Base-by-base conservation (phyloP, 2,113 vertebrate species). In the Elgaria multicarinata region DNA sequence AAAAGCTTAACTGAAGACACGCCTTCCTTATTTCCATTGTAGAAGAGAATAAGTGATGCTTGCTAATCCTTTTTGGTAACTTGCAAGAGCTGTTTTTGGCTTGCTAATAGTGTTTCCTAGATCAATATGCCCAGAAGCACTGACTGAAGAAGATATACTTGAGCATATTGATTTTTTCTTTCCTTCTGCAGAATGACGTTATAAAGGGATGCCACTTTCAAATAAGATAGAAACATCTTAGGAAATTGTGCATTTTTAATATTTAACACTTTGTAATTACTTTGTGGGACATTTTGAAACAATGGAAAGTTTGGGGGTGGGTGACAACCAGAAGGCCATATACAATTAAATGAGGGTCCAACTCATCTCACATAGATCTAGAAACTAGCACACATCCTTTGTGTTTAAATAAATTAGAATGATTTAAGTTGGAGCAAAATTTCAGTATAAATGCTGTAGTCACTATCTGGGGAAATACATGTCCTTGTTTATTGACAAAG, bases 81-180 rank as follows among this genome's bases (percentile, higher is more conserved):
- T 87, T 81, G 39, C 18, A 28, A 39, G 50, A 74, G 33, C 58
- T 89, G 88, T 86, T 50, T 31, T 77, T 78, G 50, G 89, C 85
- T 88, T 86, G 74, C 74, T 53, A 87, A 85, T 67, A 85, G n/a
- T 58, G 74, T 77, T 87, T 86, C 86, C 4, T 74, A 78, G 82
- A 87, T 76, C 42, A 62, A 80, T 16, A 62, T n/a, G 28, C 28
- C 4, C 1, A 14, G 18, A 91, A 20, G 24, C 58, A 5, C 55
- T 74, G 1, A 83, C 14, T 13, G 20, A 67, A 12, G 62, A 50
- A 31, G 4, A 16, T 8, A 31, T 42, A 66, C 46, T 64, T 83
- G 28, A 75, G 83, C 10, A 76, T 55, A 53, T 3, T 18, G 28
- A 80, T 1, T 13, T 36, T 4, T 33, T 12, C 31, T 4, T 36